Evolutionary conservation across 1,140 invertebrate genomes (phyloP).

Genomic region (Sesamia nonagrioides): DNA sequence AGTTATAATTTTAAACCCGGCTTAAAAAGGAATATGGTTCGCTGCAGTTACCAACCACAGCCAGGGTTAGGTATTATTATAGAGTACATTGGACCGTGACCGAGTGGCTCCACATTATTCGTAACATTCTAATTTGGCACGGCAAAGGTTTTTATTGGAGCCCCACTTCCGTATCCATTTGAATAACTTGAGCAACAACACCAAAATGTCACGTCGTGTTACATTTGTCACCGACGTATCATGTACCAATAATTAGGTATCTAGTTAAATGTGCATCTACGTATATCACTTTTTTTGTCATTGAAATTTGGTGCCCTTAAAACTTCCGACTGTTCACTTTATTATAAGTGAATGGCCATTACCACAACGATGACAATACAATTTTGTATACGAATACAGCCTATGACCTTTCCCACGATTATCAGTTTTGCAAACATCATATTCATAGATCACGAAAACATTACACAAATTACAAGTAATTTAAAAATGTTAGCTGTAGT

Average conservation of each 20-base stretch:
- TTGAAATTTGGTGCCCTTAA: conserved; percentile 32
- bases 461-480: conserved; percentile 12
- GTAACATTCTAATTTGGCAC: conserved; percentile 40
- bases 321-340: conserved; percentile 17
- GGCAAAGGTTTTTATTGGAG: conserved; percentile 21
- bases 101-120: conserved; percentile 26
- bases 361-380: background rate
- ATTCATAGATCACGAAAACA: conserved; percentile 6
- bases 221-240: conserved; percentile 7
- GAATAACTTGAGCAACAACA: conserved; percentile 29
- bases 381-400: background rate
- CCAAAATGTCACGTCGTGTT: conserved; percentile 21
- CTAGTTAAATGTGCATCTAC: background rate
- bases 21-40: background rate
- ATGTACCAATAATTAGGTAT: background rate
- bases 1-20: background rate
- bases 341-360: conserved; percentile 5
- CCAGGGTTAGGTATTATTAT: conserved; percentile 30
- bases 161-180: conserved; percentile 34
- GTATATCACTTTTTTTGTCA: no score
- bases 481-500: conserved; percentile 6
- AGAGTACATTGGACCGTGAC: conserved; percentile 5
- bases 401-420: conserved; percentile 27
- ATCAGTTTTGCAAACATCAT: background rate
- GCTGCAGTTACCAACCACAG: conserved; percentile 14